phyloP scores from a whole-genome alignment of 2,888 invertebrate species.

The Xanthia togata region DNA sequence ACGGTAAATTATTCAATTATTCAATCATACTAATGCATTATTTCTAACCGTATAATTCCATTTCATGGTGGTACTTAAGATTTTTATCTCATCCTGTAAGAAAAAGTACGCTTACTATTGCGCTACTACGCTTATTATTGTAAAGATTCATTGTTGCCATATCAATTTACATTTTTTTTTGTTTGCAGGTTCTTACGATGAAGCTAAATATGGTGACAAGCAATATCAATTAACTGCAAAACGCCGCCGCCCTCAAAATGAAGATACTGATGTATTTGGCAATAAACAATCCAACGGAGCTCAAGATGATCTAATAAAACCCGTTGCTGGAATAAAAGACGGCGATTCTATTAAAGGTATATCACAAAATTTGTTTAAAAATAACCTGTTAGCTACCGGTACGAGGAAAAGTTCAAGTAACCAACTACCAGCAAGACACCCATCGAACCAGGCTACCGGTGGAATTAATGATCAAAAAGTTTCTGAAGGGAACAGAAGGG shows the following conservation, averaged over 20 bases:
- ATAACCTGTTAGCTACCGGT: not conserved
- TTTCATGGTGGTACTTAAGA: constrained; percentile 12
- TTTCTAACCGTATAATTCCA: constrained; percentile 5
- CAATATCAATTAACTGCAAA: constrained; percentile 71
- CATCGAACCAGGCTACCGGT: not conserved
- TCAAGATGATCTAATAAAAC: constrained; percentile 30
- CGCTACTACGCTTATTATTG: too few relatives aligned
- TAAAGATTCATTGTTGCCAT: not conserved
- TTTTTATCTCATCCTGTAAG: constrained; percentile 7
- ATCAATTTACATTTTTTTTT: not conserved
- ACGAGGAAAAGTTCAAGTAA: not conserved
- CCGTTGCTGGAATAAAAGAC: constrained; percentile 42
- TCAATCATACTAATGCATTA: constrained; percentile 34
- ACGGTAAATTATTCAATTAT: constrained; percentile 27
- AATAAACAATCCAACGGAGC: not conserved
- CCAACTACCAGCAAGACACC: not conserved
- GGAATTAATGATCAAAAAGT: not conserved
- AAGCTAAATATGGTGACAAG: constrained; percentile 81
- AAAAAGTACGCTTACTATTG: too few relatives aligned
- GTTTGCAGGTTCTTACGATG: constrained; percentile 81
- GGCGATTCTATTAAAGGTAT: constrained; percentile 5
- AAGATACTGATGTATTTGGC: not conserved
- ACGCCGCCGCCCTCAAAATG: constrained; percentile 29
- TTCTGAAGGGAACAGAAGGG: constrained; percentile 12
- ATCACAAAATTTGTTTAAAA: not conserved